These are phyloP conservation scores for Ammodramus savannarum DNA, from an alignment of 2,113 vertebrate species.

Conservation along the genomic window DNA sequence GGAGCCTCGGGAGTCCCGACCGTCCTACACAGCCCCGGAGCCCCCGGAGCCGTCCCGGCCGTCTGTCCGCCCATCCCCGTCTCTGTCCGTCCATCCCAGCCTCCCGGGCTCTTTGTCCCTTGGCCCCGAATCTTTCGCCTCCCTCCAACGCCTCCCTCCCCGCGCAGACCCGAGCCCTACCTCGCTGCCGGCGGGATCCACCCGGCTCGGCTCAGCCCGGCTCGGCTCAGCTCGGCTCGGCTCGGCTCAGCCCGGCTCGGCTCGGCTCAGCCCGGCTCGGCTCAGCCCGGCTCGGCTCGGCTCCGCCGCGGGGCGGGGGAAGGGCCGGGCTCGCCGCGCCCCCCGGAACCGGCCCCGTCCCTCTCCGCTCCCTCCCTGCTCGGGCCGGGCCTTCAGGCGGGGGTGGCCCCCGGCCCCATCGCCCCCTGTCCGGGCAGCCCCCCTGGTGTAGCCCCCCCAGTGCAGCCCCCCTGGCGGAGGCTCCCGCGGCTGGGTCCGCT, in stretches of 20 bases:
- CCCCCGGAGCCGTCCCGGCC: too few species aligned
- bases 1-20: background rate
- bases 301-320: background rate
- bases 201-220: background rate
- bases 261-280: accelerated
- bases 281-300: background rate
- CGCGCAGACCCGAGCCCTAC: background rate
- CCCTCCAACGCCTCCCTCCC: background rate
- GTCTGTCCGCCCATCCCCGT: background rate
- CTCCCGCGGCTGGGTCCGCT: background rate
- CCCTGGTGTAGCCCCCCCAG: background rate
- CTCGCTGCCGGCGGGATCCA: background rate
- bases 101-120: background rate
- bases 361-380: background rate
- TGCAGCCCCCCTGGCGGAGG: background rate
- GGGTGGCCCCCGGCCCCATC: background rate
- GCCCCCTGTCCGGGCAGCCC: background rate
- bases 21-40: background rate
- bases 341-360: background rate
- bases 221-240: too few species aligned
- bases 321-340: background rate
- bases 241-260: background rate
- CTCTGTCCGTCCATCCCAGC: background rate
- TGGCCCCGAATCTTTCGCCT: too few species aligned
- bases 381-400: background rate